Percentiles rank a stretch among this genome's conserved stretches.
Conservation (phyloP, 2,888 invertebrate genomes). For the Pantelozetes paolii region DNA sequence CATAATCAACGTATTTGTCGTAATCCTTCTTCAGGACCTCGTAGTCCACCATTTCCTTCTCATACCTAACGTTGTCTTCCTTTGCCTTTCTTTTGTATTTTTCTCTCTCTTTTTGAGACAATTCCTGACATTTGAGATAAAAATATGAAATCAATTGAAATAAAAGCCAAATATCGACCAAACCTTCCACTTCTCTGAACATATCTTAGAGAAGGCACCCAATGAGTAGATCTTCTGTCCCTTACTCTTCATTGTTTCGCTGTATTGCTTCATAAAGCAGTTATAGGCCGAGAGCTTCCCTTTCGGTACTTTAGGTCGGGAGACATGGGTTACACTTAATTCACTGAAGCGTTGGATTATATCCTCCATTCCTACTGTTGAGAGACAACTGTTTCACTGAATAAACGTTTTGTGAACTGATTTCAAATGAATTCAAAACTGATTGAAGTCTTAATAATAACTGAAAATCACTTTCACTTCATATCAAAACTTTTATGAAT, state of each 20-base stretch:
- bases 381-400: too few species aligned
- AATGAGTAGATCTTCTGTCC: not conserved
- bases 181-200: conserved; percentile 13
- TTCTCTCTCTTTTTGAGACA: not conserved
- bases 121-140: not conserved
- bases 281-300: not conserved
- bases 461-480: too few species aligned
- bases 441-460: too few species aligned
- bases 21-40: not conserved
- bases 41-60: not conserved
- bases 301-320: not conserved
- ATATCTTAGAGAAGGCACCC: not conserved
- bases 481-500: too few species aligned
- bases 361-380: not conserved
- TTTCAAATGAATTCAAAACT: too few species aligned
- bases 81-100: not conserved
- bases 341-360: not conserved
- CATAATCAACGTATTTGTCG: not conserved
- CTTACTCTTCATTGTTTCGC: not conserved
- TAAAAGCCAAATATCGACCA: not conserved
- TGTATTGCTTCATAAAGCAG: not conserved
- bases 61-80: not conserved
- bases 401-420: too few species aligned
- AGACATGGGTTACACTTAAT: not conserved
- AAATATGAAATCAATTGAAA: not conserved